Conservation (phyloP, 2,797 vertebrate species). For the Pseudotriccus pelzelni region DNA sequence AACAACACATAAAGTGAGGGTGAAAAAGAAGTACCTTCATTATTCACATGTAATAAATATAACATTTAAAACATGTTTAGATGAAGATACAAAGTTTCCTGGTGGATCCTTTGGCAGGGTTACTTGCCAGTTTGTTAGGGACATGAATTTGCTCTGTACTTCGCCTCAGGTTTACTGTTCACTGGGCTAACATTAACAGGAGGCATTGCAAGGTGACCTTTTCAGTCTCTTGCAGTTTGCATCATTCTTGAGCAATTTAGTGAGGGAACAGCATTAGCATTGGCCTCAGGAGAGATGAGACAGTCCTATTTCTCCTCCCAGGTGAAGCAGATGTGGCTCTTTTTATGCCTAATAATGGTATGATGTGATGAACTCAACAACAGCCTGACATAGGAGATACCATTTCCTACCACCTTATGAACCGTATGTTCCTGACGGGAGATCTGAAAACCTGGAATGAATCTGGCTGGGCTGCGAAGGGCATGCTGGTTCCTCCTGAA, state of each 20-base stretch:
- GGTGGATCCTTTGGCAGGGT: background rate
- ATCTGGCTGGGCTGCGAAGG: background rate
- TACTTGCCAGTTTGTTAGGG: background rate
- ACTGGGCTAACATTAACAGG: slow-evolving; percentile 18
- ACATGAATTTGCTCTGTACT: background rate
- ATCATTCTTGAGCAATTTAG: slow-evolving; percentile 48
- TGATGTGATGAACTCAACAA: background rate
- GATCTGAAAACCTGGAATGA: background rate
- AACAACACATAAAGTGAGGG: background rate
- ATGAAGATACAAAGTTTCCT: background rate
- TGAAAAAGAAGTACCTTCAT: background rate
- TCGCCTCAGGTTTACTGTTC: slow-evolving; percentile 38
- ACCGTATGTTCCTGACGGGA: background rate
- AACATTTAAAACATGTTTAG: background rate
- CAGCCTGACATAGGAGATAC: background rate
- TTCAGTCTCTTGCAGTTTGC: slow-evolving; percentile 56
- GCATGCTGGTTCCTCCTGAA: background rate
- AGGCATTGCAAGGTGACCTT: slow-evolving; percentile 59
- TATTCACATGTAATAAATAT: background rate
- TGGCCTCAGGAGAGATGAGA: background rate
- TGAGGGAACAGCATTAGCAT: slow-evolving; percentile 22
- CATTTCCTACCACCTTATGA: background rate
- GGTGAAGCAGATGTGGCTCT: background rate
- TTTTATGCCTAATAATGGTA: background rate
- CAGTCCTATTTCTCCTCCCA: background rate